Evolutionary conservation across 2,888 invertebrate species (phyloP).

Genomic region (Athrips mouffetella): DNA sequence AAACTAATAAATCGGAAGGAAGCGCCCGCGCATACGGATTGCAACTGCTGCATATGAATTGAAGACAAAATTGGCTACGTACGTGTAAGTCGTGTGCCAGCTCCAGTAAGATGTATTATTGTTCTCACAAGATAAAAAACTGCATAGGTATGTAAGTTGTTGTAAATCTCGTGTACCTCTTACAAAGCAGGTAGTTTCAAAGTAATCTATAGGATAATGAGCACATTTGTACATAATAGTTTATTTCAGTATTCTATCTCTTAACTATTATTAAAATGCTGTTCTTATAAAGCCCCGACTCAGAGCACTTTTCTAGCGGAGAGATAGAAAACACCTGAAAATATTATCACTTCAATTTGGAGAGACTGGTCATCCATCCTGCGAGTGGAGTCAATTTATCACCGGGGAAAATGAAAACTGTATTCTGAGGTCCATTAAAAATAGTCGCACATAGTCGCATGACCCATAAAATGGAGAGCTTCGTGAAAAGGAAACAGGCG

Average conservation of each 20-base stretch:
- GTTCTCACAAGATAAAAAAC: too few relatives aligned
- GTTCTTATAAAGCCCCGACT: neutral
- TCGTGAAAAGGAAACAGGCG: slow-evolving; percentile 70
- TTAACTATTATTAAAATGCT: too few relatives aligned
- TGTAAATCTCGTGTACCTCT: too few relatives aligned
- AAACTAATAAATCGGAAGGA: slow-evolving; percentile 67
- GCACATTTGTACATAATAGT: too few relatives aligned
- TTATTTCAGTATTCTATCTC: too few relatives aligned
- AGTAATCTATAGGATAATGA: too few relatives aligned
- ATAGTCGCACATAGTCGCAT: slow-evolving; percentile 75
- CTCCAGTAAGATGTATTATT: slow-evolving; percentile 3
- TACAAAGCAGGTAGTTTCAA: too few relatives aligned
- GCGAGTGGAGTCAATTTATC: slow-evolving; percentile 74
- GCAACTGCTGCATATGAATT: slow-evolving; percentile 36
- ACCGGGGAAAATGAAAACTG: slow-evolving; percentile 71
- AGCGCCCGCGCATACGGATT: slow-evolving; percentile 59
- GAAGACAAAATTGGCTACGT: slow-evolving; percentile 15
- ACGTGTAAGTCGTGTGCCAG: slow-evolving; percentile 2
- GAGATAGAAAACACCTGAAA: slow-evolving; percentile 29
- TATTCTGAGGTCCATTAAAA: slow-evolving; percentile 70
- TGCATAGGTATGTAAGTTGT: too few relatives aligned
- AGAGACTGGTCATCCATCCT: slow-evolving; percentile 70
- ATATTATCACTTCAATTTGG: slow-evolving; percentile 48
- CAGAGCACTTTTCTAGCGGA: neutral
- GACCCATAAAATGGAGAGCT: slow-evolving; percentile 76